Base-by-base conservation (phyloP, 2,888 invertebrate species). In the Pycnomerus fuliginosus region DNA sequence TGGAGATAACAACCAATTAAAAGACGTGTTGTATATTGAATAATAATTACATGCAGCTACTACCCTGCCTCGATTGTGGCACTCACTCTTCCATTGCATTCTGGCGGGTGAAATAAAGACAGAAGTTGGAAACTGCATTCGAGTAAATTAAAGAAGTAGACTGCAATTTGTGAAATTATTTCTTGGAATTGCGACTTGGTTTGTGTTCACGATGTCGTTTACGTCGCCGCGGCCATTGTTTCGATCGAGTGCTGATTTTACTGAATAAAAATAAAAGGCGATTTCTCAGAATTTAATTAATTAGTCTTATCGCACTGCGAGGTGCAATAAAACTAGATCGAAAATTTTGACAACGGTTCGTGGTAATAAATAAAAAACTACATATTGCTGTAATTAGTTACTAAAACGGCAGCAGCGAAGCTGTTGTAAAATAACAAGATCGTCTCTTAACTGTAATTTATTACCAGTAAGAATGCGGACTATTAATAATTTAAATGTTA, bases 401-500 rank as follows among this genome's bases (percentile, higher is more conserved):
- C n/a, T n/a, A n/a, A n/a, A n/a, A n/a, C n/a, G n/a, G n/a, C n/a
- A n/a, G n/a, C 12, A 13, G 4, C 7, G 30, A 4, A 5, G 14
- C 13, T 30, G 32, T 44, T 46, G 39, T 50, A 50, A 47, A 49
- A 49, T 54, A 56, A 59, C 55, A 45, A 62, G 61, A 64, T 60
- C 64, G 55, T 25, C 61, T 62, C 47, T 56, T 57, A 57, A 54
- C 53, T 36, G 60, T 66, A 65, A 70, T 69, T 70, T 69, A 69
- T 69, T 44, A 50, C 61, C 37, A 44, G 45, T 40, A 59, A 63
- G 70, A 68, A 69, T 69, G 68, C 61, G 48, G 64, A 59, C 67
- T 66, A 69, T 71, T 71, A 70, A 72, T 72, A 72, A 72, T 73
- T 72, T 72, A 73, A 72, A 73, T 73, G 72, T 72, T 71, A 73